A percentile compares a stretch with the other conserved stretches of the same genome.
Conservation (phyloP, 2,888 invertebrate genomes). For the Euphydryas editha region DNA sequence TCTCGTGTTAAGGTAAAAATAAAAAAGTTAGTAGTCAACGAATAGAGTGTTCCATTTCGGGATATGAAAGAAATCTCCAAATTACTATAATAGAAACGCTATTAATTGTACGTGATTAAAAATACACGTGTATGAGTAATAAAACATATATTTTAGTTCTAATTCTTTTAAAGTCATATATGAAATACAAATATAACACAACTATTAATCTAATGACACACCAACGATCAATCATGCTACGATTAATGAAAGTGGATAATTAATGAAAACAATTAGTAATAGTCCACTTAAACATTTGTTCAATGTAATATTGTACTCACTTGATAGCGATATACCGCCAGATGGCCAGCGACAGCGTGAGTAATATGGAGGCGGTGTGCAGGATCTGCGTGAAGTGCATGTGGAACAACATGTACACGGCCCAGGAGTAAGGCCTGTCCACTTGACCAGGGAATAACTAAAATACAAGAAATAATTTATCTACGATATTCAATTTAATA, state of each 20-base stretch:
- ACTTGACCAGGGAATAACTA: conserved; percentile 84
- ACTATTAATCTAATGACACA: not conserved
- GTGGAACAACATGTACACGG: conserved; percentile 90
- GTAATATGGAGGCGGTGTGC: conserved; percentile 93
- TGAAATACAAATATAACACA: not conserved
- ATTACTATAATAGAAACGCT: not conserved
- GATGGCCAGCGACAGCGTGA: conserved; percentile 91
- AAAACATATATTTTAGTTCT: not conserved
- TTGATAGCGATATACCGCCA: conserved; percentile 94
- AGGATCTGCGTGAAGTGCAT: conserved; percentile 91
- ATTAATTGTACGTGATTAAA: not conserved
- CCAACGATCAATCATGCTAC: not conserved
- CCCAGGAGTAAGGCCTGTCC: conserved; percentile 87
- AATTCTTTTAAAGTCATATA: not conserved
- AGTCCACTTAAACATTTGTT: conserved; percentile 5
- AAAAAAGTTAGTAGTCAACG: not conserved
- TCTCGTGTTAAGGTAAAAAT: not conserved
- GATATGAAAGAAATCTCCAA: not conserved
- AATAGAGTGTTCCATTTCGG: not conserved
- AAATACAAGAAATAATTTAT: conserved; percentile 19
- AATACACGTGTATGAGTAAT: not conserved
- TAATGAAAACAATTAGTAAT: conserved; percentile 8
- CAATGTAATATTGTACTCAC: conserved; percentile 72
- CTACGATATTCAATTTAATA: not conserved
- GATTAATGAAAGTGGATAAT: not conserved